Evolutionary conservation across 2,113 vertebrate species (phyloP).

Genomic region (Ictalurus punctatus): DNA sequence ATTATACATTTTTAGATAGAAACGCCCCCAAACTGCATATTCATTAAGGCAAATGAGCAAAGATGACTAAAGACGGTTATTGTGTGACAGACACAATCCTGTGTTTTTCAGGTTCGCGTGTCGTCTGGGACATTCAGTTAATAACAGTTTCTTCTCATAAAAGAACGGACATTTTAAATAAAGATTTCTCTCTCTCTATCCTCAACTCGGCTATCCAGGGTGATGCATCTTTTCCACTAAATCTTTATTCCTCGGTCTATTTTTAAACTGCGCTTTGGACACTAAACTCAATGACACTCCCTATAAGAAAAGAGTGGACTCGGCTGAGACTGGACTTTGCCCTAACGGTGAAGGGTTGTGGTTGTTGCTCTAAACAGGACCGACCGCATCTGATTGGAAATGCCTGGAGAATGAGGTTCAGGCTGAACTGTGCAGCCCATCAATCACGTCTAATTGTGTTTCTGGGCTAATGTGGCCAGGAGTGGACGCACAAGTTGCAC

Average conservation of each 20-base stretch:
- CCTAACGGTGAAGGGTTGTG: neutral
- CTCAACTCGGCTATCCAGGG: neutral
- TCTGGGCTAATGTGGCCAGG: constrained; percentile 28
- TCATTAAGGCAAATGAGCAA: neutral
- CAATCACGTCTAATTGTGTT: constrained; percentile 46
- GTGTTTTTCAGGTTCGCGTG: neutral
- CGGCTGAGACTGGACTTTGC: constrained; percentile 19
- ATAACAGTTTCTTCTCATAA: constrained; percentile 7
- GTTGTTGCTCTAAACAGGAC: constrained; percentile 23
- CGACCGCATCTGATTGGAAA: constrained; percentile 43
- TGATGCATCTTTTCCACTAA: neutral
- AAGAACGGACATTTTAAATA: neutral
- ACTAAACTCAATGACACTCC: neutral
- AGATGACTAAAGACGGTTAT: neutral
- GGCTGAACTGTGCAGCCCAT: constrained; percentile 44
- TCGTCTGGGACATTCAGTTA: neutral
- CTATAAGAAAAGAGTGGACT: neutral
- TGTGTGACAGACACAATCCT: neutral
- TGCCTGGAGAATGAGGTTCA: constrained; percentile 17
- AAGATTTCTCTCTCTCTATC: neutral
- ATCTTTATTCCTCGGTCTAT: neutral
- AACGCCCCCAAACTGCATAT: neutral
- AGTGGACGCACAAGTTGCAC: constrained; percentile 35
- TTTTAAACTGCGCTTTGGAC: constrained; percentile 6
- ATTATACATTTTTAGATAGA: neutral